Conservation (phyloP, 2,888 invertebrate species). For the Gymnoscelis rufifasciata region DNA sequence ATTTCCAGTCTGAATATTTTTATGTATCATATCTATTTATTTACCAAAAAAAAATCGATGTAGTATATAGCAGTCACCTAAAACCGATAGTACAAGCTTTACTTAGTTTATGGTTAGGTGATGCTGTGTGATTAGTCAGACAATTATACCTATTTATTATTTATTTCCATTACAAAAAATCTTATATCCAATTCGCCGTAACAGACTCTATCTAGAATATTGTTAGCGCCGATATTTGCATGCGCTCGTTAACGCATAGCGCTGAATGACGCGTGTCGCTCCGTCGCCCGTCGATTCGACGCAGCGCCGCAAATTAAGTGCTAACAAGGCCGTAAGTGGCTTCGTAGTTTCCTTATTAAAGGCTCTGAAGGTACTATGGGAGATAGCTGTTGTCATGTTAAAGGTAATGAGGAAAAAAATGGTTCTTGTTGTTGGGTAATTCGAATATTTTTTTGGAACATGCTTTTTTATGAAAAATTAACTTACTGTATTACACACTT, state of each 20-base stretch:
- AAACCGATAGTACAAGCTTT: too few species aligned
- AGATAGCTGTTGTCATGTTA: background rate
- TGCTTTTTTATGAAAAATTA: too few species aligned
- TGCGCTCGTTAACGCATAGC: slow-evolving; percentile 76
- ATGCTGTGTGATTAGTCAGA: too few species aligned
- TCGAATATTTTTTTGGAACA: too few species aligned
- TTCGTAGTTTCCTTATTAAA: slow-evolving; percentile 16
- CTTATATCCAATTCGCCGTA: slow-evolving; percentile 30
- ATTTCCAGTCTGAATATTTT: too few species aligned
- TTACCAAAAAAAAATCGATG: too few species aligned
- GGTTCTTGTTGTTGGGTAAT: background rate
- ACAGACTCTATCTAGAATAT: slow-evolving; percentile 48
- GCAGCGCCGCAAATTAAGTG: slow-evolving; percentile 22
- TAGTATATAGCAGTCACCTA: background rate
- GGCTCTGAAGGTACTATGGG: background rate
- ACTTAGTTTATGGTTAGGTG: too few species aligned
- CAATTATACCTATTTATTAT: too few species aligned
- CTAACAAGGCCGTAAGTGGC: slow-evolving; percentile 18
- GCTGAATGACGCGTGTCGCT: slow-evolving; percentile 69
- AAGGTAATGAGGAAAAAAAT: background rate
- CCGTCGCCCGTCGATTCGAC: slow-evolving; percentile 28
- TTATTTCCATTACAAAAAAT: background rate
- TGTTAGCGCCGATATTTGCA: slow-evolving; percentile 73
- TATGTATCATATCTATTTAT: too few species aligned
- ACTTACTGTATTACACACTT: too few species aligned